Conservation (phyloP, 1,140 invertebrate species). For the Drosophila suzukii region DNA sequence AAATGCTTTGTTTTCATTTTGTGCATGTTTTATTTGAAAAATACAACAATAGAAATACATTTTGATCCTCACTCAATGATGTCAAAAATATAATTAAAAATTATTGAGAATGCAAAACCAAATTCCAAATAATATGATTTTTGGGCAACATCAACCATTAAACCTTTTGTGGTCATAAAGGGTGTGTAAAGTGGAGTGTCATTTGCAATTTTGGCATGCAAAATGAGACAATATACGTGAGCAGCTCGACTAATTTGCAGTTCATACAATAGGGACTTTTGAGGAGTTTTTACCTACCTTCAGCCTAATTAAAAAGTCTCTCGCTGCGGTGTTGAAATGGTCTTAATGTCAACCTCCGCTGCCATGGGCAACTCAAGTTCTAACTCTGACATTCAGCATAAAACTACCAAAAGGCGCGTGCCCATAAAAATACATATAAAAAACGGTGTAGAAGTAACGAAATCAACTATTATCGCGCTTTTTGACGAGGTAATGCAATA, state of each 20-base stretch:
- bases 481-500: constrained; percentile 72
- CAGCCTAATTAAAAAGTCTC: constrained; percentile 46
- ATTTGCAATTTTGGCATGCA: constrained; percentile 13
- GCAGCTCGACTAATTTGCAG: constrained; percentile 20
- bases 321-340: constrained; percentile 60
- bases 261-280: constrained; percentile 6
- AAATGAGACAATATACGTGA: constrained; percentile 17
- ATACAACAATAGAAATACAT: constrained; percentile 49
- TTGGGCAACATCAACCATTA: constrained; percentile 53
- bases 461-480: constrained; percentile 42
- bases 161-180: constrained; percentile 42
- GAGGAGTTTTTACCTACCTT: not conserved
- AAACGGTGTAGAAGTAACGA: constrained; percentile 10
- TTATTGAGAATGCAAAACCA: constrained; percentile 35
- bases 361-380: constrained; percentile 42
- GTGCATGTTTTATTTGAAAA: constrained; percentile 9
- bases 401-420: constrained; percentile 68
- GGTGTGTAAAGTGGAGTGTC: constrained; percentile 47
- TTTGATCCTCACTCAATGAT: constrained; percentile 27
- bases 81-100: constrained; percentile 69
- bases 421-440: constrained; percentile 55
- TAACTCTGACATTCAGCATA: constrained; percentile 73
- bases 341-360: constrained; percentile 65
- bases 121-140: constrained; percentile 14
- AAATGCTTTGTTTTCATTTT: constrained; percentile 44